Evolutionary conservation across 2,797 vertebrate species (phyloP), one percentile per base, ranked within the genome.

Genomic region (Cyprinella venusta): DNA sequence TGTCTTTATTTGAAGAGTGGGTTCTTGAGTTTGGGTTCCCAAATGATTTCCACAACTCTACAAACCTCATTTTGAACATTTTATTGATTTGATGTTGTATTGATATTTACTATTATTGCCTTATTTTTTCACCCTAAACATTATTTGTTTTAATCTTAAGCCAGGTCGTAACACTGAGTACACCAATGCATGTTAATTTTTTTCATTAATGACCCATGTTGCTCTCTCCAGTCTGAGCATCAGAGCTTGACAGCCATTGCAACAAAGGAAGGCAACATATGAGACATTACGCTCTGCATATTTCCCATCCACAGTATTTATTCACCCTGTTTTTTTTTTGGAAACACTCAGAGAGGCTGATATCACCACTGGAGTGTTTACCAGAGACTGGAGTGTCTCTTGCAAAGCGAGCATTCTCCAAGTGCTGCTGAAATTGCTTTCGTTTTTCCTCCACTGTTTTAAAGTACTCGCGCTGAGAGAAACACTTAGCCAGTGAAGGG

Each of bases 371-470:
- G 67, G 75, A 84, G 67, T 84, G 82, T 86, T 86, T 84, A 86
- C 59, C 76, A 68, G 69, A 68, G 76, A 33, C 76, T 83, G 76
- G 76, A 83, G 76, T 67, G 85, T 72, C 59, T 86, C 75, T 56
- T 81, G 74, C 52, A 76, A 72, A 42, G 74, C 50, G 64, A 82
- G 69, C 70, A 81, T 74, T 13, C 59, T 87, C 45, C 40, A 80
- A 71, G 83, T 82, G 79, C 87, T 84, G 61, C 50, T 78, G 76
- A 84, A 89, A 90, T 87, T 77, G 78, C 87, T 82, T 84, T 89
- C 45, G 80, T 74, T 79, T 85, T 79, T 86, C 9, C 42, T 19
- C 80, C 77, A 80, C 89, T 87, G 87, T 78, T 80, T 87, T 86
- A 77, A 87, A 80, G 64, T 59, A 79, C 78, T 82, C 52, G 40